Conservation (phyloP, 2,113 vertebrate genomes). For the Nothocercus julius region DNA sequence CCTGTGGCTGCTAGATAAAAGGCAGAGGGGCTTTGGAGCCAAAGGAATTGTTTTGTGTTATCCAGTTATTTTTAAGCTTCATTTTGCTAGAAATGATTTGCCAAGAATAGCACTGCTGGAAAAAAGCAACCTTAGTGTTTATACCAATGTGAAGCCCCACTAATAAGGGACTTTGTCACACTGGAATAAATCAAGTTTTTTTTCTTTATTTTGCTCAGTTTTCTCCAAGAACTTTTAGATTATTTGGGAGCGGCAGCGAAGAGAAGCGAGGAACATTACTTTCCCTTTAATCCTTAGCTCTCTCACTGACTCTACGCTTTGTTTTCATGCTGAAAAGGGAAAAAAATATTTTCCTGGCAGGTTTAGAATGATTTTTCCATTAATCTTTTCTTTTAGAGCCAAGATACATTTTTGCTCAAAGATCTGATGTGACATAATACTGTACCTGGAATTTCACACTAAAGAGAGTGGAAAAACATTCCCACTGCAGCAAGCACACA, state of each 20-base stretch:
- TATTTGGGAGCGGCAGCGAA: neutral
- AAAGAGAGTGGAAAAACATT: slow-evolving; percentile 52
- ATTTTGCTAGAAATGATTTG: neutral
- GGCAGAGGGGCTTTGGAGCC: neutral
- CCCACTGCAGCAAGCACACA: neutral
- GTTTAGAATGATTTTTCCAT: slow-evolving; percentile 66
- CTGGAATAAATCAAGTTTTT: neutral
- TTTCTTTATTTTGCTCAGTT: neutral
- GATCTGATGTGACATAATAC: slow-evolving; percentile 64
- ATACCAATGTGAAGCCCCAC: neutral
- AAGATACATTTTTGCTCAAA: slow-evolving; percentile 58
- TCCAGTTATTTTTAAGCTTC: neutral
- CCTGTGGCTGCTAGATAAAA: slow-evolving; percentile 14
- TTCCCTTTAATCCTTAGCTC: slow-evolving; percentile 28
- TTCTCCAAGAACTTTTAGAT: neutral
- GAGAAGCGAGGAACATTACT: slow-evolving; percentile 3
- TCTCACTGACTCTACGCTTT: slow-evolving; percentile 55
- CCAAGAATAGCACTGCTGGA: neutral
- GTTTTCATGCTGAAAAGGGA: slow-evolving; percentile 64
- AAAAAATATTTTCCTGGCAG: slow-evolving; percentile 71
- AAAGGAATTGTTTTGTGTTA: neutral
- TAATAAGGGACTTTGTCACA: neutral
- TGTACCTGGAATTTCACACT: slow-evolving; percentile 67
- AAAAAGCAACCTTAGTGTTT: neutral
- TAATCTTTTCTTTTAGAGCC: slow-evolving; percentile 61